Evolutionary conservation across 1,140 invertebrate species (phyloP).

Genomic region (Diachasma alloeum): DNA sequence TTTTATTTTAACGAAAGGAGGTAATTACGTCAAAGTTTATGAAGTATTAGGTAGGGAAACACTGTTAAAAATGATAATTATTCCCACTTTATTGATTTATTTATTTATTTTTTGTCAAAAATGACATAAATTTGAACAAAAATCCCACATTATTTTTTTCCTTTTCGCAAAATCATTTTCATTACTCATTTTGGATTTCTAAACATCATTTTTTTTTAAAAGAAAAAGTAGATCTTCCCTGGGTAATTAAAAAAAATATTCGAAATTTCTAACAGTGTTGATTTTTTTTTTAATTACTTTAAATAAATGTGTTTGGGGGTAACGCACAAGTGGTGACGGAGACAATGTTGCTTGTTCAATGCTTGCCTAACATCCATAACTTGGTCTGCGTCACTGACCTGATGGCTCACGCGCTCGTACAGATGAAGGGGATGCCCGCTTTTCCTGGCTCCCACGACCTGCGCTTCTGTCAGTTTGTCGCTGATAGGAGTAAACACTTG

Average conservation of each 20-base stretch:
- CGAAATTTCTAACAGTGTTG: background rate
- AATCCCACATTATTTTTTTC: too few relatives aligned
- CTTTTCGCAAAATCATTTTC: too few relatives aligned
- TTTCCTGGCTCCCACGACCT: constrained; percentile 94
- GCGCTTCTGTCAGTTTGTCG: constrained; percentile 91
- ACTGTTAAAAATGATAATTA: background rate
- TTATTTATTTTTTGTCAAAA: too few relatives aligned
- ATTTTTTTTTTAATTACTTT: background rate
- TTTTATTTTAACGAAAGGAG: too few relatives aligned
- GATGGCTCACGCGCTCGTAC: constrained; percentile 67
- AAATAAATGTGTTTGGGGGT: constrained; percentile 25
- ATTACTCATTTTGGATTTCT: too few relatives aligned
- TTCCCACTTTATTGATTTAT: too few relatives aligned
- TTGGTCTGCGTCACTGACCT: constrained; percentile 62
- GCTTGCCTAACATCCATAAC: constrained; percentile 64
- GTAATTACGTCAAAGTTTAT: background rate
- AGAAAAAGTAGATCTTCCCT: too few relatives aligned
- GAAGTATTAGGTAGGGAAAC: background rate
- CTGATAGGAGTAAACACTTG: constrained; percentile 92
- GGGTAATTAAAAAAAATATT: background rate
- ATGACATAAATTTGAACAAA: too few relatives aligned
- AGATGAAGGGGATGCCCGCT: constrained; percentile 91
- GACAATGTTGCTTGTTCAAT: constrained; percentile 67
- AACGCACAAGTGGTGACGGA: constrained; percentile 64
- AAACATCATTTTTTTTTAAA: too few relatives aligned